Conservation (phyloP, 2,113 vertebrate species). For the Megaceryle maxima region DNA sequence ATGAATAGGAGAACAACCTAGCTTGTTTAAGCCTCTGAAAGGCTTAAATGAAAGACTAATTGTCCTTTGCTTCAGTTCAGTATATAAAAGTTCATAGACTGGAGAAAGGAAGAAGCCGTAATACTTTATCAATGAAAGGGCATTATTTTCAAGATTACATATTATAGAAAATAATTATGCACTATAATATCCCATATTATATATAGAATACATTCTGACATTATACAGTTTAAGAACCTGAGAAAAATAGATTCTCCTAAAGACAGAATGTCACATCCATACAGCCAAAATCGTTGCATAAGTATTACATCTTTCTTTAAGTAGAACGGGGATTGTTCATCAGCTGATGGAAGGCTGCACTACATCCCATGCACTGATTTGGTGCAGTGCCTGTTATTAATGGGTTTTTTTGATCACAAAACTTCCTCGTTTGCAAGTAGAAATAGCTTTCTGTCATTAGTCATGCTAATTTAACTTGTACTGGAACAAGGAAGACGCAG, state of each 20-base stretch:
- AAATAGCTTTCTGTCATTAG: constrained; percentile 25
- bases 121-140: not conserved
- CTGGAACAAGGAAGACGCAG: constrained; percentile 1
- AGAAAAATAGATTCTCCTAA: not conserved
- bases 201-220: not conserved
- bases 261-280: not conserved
- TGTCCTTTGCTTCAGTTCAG: not conserved
- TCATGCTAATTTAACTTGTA: constrained; percentile 42
- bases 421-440: constrained; percentile 52
- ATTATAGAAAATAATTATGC: not conserved
- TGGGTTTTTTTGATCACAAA: not conserved
- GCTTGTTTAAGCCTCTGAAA: not conserved
- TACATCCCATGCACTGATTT: not conserved
- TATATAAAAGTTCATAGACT: not conserved
- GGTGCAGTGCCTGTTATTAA: not conserved
- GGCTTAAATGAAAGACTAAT: not conserved
- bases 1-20: not conserved
- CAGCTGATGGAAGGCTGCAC: not conserved
- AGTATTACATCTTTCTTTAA: not conserved
- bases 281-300: not conserved
- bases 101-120: not conserved
- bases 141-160: not conserved
- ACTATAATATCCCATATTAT: not conserved
- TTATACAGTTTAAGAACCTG: not conserved
- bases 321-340: not conserved